Percentiles rank a stretch among this genome's conserved stretches.
Evolutionary conservation across 1,140 invertebrate species (phyloP).

Genomic region (Temnothorax nylanderi): DNA sequence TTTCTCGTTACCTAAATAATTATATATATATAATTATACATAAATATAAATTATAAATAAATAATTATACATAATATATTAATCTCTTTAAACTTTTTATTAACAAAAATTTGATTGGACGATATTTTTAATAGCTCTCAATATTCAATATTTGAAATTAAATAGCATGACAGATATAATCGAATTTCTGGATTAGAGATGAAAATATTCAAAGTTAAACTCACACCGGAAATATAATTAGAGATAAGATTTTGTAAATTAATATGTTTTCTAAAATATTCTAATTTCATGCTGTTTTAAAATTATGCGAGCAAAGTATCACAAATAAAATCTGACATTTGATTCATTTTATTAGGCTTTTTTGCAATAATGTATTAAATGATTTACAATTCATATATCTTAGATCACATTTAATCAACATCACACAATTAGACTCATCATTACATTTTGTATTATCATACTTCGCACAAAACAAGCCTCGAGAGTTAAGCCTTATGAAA

Average conservation of each 20-base stretch:
- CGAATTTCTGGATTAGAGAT: not conserved
- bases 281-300: not conserved
- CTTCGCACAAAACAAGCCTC: constrained; percentile 3
- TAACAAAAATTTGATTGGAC: not conserved
- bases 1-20: not conserved
- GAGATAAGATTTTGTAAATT: not conserved
- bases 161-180: not conserved
- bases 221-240: not conserved
- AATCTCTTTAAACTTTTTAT: not conserved
- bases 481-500: constrained; percentile 28
- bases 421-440: constrained; percentile 3
- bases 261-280: not conserved
- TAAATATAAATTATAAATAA: too few relatives aligned
- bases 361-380: not conserved
- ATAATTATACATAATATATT: not conserved
- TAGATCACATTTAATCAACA: not conserved
- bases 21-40: not conserved
- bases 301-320: not conserved
- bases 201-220: not conserved
- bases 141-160: not conserved
- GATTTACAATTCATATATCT: not conserved
- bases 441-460: constrained; percentile 29
- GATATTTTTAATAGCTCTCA: not conserved
- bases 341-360: not conserved
- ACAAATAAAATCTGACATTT: not conserved